Base-by-base conservation (phyloP, 2,888 invertebrate species). In the Cephus pygmeus region DNA sequence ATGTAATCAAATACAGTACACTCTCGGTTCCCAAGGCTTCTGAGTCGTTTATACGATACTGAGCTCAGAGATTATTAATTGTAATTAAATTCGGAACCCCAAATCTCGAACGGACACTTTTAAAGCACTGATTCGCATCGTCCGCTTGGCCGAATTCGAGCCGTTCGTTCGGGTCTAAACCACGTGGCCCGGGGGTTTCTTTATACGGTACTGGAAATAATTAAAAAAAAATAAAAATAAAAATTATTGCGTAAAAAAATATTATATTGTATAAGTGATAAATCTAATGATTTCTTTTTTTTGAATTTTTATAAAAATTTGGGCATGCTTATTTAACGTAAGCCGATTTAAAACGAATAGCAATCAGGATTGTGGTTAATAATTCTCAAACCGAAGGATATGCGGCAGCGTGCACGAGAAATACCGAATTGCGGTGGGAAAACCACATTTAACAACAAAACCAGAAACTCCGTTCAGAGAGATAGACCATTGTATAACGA, bases 361-460 rank as follows among this genome's bases (percentile, higher is more conserved):
- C 88, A 88, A 88, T 89, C 87, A 87, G 83, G 86, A 83, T 79
- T 84, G 88, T 82, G 87, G 89, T 87, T 89, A 87, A 89, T 89
- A 88, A 89, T 87, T 88, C 85, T 82, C 74, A 74, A 71, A 71
- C 71, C 71, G 33, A 30, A 56, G 23, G 56, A 56, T 56, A 56
- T 23, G 56, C 56, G 56, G 23, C 56, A 56, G 23, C 56, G 23
- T 23, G 56, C 23, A 12, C 74, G 74, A 11, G 74, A 74, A 74
- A 74, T 74, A 34, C n/a, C 74, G 74, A 15, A 35, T 30, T 74
- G 74, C 35, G 74, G 74, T 74, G 12, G 35, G 12, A 35, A 34
- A 74, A 74, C 74, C 74, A n/a, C 74, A 74, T n/a, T 23, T 31
- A 30, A 6, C 56, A 23, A 40, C 74, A 35, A 74, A 74, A 30